Base-by-base conservation (phyloP, 1,140 invertebrate genomes). In the Drosophila saltans region DNA sequence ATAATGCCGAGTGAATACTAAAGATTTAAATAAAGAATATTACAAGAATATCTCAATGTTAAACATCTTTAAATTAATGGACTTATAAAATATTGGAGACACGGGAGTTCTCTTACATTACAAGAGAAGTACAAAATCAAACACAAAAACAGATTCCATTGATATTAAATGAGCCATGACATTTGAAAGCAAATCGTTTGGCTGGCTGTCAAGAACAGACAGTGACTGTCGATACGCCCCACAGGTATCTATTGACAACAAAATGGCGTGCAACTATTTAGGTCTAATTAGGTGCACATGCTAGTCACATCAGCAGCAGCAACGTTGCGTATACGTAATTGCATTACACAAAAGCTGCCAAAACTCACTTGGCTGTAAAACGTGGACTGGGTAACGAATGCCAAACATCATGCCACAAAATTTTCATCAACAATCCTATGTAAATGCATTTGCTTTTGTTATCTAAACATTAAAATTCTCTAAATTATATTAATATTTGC, bases 91-190 rank as follows among this genome's bases (percentile, higher is more conserved):
- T n/a, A n/a, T n/a, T n/a, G n/a, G n/a, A n/a, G n/a, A n/a, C n/a
- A n/a, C n/a, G n/a, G n/a, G n/a, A n/a, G n/a, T n/a, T n/a, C n/a
- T n/a, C n/a, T n/a, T n/a, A n/a, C n/a, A n/a, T n/a, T n/a, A n/a
- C n/a, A 24, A 36, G 33, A 30, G 6, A 58, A 21, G 21, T 1
- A 21, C 0, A 40, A 21, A 58, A 4, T 11, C 11, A 43, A 11
- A 5, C 2, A 7, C 11, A 11, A 55, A n/a, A 61, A 16, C 28
- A 43, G 56, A 57, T 33, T 60, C 41, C 52, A 80, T 82, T 77
- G 61, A 59, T 41, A 74, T 67, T 80, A 80, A 86, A 86, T 86
- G 83, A 88, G 83, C 36, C 55, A 69, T 80, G 69, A 48, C 55
- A 73, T 77, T 88, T 64, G 63, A 52, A 45, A 72, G 71, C 80